Percentiles rank a stretch among this genome's conserved stretches.
phyloP scores from a whole-genome alignment of 2,113 vertebrate species.

The Amazona vittata region DNA sequence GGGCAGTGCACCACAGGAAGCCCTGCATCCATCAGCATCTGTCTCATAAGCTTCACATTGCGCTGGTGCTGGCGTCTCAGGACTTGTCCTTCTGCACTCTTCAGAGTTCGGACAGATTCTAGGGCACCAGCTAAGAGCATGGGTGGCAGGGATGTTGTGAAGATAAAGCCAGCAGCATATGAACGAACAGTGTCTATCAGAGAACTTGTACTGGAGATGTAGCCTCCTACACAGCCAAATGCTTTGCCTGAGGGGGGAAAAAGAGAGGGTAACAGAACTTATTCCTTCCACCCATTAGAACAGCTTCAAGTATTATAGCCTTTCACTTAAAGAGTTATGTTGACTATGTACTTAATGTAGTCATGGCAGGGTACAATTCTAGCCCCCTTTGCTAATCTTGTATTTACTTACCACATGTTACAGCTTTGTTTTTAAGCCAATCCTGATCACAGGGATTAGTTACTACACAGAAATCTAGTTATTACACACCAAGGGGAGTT shows the following conservation, averaged over 20 bases:
- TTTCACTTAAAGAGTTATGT: background rate
- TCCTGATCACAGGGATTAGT: background rate
- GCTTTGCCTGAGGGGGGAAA: conserved; percentile 85
- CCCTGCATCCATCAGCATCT: conserved; percentile 96
- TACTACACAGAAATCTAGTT: background rate
- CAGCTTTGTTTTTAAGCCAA: conserved; percentile 23
- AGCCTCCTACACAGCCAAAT: conserved; percentile 95
- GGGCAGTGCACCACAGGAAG: conserved; percentile 95
- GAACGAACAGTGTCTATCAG: conserved; percentile 93
- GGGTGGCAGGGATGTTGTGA: conserved; percentile 94
- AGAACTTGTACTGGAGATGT: conserved; percentile 87
- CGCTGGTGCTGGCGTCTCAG: conserved; percentile 93
- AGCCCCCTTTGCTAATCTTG: background rate
- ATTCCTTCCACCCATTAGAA: background rate
- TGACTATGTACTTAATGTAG: background rate
- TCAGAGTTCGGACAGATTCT: conserved; percentile 87
- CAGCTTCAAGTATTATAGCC: background rate
- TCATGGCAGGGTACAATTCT: background rate
- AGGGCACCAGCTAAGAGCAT: conserved; percentile 92
- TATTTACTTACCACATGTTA: background rate
- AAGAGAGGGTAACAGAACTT: background rate
- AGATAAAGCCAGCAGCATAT: conserved; percentile 94
- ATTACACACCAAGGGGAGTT: background rate
- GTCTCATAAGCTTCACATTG: conserved; percentile 93
- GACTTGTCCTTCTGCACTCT: conserved; percentile 83